Base-by-base conservation (phyloP, 2,888 invertebrate genomes). In the Cataglyphis altisquamis region DNA sequence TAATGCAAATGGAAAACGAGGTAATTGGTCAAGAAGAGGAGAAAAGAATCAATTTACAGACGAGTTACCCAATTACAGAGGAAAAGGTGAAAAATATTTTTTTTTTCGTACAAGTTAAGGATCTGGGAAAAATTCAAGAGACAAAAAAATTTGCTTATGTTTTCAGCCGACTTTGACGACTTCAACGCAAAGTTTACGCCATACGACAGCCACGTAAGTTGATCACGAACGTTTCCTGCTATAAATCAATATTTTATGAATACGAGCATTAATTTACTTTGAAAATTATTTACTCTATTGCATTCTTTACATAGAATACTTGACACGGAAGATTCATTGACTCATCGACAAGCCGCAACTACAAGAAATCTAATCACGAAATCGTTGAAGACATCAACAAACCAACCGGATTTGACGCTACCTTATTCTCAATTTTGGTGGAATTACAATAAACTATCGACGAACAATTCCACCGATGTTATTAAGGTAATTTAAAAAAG, bases 1-100 rank as follows among this genome's bases (percentile, higher is more conserved):
- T 85, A 29, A 8, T 63, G 25, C 82, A 87, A 67, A 55, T 83
- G 12, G 87, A 84, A 55, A 82, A 36, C 39, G 84, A 88, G 48
- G 12, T 64, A 9, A 73, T 75, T 72, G 67, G 48, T 5, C 48
- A 77, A n/a, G 84, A 83, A 18, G 57, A 72, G 29, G 62, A 73
- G 10, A 80, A 36, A 62, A 39, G 5, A 39, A 21, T 32, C 8
- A 25, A 62, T 29, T 68, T 52, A n/a, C 41, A 41, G 41, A 75
- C 29, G n/a, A 68, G 3, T 78, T 73, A 57, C n/a, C 25, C 52
- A n/a, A 52, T 12, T 12, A 39, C 25, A 15, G 39, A 8, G 0
- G 18, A 75, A 66, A 39, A 75, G 75, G 66, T 75, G 25, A 21
- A 12, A 45, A 10, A 64, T 45, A 18, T 25, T 64, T 75, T 21